Base-by-base conservation (phyloP, 1,140 invertebrate genomes). In the Zophobas morio region DNA sequence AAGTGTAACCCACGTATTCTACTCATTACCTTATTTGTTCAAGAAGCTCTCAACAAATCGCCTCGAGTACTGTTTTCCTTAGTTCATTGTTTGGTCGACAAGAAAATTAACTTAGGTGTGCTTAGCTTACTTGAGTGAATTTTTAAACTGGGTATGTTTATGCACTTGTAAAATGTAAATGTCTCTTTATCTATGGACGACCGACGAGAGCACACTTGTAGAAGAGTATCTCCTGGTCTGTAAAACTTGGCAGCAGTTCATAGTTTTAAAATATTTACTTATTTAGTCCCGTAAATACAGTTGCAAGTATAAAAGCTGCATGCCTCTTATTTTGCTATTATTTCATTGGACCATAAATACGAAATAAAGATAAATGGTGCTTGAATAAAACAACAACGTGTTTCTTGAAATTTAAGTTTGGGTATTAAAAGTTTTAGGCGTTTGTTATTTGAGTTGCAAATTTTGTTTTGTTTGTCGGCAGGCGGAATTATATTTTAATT, bases 121-220 rank as follows among this genome's bases (percentile, higher is more conserved):
- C 33, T 54, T 54, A 54, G 35, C 35, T 54, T 34, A 54, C 53
- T 54, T 20, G 53, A 54, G 53, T 54, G 35, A 20, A 54, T 60
- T 60, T 60, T 60, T 60, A 8, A 37, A 60, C 3, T 46, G 3
- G 3, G 56, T 39, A 37, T 39, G 34, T 60, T 39, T 60, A 60
- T 60, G 8, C 56, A 60, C 34, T 60, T 60, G 56, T 39, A 39
- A 60, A 60, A 60, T 60, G 36, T 60, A 60, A 60, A 60, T 60
- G 8, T 36, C 1, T 33, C 37, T 60, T 60, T 60, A 60, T 60
- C 56, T 60, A 8, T 8, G 8, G 32, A 32, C 35, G 33, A 34
- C 53, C 53, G 35, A 34, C 53, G 53, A 2, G 53, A 33, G 32
- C 35, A 34, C 35, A 33, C 35, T 54, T 54, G 53, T 54, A 5